These are phyloP conservation scores for Nyctereutes procyonoides DNA, from an alignment of 2,113 vertebrate genomes.

Conservation along the genomic window DNA sequence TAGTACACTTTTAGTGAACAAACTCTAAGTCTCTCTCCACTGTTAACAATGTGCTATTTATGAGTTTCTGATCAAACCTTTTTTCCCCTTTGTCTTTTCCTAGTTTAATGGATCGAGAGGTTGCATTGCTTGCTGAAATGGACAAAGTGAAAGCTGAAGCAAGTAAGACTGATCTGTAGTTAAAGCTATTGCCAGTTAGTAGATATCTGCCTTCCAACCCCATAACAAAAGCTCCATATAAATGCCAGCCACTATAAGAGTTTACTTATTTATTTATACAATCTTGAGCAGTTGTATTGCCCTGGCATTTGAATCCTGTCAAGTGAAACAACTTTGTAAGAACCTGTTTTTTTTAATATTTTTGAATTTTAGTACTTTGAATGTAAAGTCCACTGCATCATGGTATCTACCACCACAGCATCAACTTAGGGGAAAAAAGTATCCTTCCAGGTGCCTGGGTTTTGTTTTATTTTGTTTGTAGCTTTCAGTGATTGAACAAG, in stretches of 20 bases:
- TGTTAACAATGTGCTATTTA: not conserved
- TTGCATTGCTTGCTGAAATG: constrained; percentile 95
- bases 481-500: not conserved
- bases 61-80: constrained; percentile 36
- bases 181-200: not conserved
- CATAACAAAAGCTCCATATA: not conserved
- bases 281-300: not conserved
- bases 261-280: constrained; percentile 11
- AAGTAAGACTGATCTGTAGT: constrained; percentile 88
- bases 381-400: not conserved
- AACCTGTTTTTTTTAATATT: constrained; percentile 22
- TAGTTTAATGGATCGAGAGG: constrained; percentile 98
- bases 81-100: constrained; percentile 17
- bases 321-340: not conserved
- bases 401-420: not conserved
- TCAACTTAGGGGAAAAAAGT: not conserved
- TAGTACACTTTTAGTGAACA: constrained; percentile 42
- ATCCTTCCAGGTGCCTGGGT: not conserved
- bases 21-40: not conserved
- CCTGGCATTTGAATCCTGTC: not conserved
- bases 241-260: not conserved
- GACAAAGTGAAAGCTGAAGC: constrained; percentile 98
- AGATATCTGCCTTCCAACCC: not conserved
- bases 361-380: constrained; percentile 45
- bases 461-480: not conserved